Percentiles rank a stretch among this genome's conserved stretches.
phyloP scores from a whole-genome alignment of 1,140 invertebrate genomes.

The Adelges cooleyi region DNA sequence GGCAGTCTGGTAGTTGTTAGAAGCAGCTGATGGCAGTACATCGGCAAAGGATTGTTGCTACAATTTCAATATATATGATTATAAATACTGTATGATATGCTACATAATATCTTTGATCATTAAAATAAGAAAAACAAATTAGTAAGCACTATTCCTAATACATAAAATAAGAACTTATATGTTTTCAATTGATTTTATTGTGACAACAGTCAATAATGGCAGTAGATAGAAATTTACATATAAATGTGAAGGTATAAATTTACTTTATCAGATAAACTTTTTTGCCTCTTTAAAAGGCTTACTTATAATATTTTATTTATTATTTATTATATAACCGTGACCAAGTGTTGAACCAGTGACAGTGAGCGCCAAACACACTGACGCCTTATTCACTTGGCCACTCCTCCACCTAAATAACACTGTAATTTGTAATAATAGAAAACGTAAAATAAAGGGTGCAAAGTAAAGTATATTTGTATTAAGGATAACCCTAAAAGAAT shows the following conservation, averaged over 20 bases:
- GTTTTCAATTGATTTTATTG: background rate
- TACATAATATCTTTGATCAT: background rate
- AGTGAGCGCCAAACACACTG: no score
- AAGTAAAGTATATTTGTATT: background rate
- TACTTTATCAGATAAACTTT: no score
- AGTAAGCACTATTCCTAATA: background rate
- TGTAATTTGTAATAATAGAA: background rate
- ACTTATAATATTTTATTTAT: no score
- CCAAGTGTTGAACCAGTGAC: no score
- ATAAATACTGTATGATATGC: background rate
- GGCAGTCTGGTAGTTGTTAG: background rate
- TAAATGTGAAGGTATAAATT: no score
- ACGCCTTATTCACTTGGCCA: no score
- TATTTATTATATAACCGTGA: no score
- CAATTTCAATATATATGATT: background rate
- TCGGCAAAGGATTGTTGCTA: conserved; percentile 11
- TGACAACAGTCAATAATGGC: background rate
- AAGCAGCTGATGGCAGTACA: background rate
- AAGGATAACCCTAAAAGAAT: background rate
- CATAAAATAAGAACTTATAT: background rate
- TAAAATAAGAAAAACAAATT: background rate
- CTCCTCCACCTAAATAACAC: no score
- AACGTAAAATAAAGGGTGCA: background rate
- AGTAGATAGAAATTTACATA: background rate
- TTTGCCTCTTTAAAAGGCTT: no score